phyloP scores from a whole-genome alignment of 2,113 vertebrate genomes.

The Cranoglanis bouderius region DNA sequence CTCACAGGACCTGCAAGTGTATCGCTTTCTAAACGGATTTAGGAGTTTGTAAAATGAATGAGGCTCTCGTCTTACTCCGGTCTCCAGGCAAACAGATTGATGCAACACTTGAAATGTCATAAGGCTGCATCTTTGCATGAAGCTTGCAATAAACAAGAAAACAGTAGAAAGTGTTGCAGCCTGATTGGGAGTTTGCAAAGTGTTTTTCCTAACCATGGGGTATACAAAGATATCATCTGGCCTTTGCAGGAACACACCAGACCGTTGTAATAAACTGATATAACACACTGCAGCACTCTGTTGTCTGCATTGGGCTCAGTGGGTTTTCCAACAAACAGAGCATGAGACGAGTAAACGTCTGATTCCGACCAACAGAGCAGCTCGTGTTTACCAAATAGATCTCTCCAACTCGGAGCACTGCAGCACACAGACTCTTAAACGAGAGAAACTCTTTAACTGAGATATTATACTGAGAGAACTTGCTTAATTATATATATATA shows the following conservation, averaged over 20 bases:
- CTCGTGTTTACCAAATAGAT: slow-evolving; percentile 42
- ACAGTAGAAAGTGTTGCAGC: neutral
- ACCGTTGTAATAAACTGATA: slow-evolving; percentile 35
- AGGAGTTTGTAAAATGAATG: slow-evolving; percentile 45
- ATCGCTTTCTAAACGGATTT: slow-evolving; percentile 47
- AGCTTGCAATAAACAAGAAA: slow-evolving; percentile 36
- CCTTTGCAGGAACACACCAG: slow-evolving; percentile 2
- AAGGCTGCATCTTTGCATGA: slow-evolving; percentile 26
- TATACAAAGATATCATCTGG: slow-evolving; percentile 29
- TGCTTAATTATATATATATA: neutral
- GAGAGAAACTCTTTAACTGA: too few species aligned
- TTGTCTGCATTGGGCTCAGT: slow-evolving; percentile 5
- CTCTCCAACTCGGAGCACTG: slow-evolving; percentile 1
- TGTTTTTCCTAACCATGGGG: slow-evolving; percentile 13
- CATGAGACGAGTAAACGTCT: slow-evolving; percentile 41
- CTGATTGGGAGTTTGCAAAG: slow-evolving; percentile 2
- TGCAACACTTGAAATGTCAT: slow-evolving; percentile 44
- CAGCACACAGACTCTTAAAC: neutral
- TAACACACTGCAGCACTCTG: neutral
- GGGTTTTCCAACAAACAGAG: slow-evolving; percentile 45
- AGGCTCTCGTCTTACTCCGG: slow-evolving; percentile 40
- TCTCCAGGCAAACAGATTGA: slow-evolving; percentile 41
- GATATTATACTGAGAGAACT: neutral
- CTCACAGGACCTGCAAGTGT: slow-evolving; percentile 30
- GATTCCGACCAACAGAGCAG: neutral